Conservation (phyloP, 2,113 vertebrate genomes). For the Terrapene triunguis region DNA sequence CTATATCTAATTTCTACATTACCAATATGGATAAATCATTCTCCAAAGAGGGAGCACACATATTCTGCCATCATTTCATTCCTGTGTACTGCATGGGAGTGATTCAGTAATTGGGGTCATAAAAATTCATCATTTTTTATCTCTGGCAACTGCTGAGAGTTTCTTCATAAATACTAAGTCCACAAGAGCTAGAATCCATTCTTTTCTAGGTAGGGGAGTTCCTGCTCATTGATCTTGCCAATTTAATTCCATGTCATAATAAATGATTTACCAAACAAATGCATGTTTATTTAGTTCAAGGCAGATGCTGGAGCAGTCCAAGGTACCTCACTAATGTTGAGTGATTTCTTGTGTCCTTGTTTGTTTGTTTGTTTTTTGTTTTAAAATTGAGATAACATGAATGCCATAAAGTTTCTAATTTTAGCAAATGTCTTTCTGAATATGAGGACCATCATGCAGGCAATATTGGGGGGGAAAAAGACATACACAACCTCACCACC, state of each 20-base stretch:
- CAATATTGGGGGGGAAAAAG: neutral
- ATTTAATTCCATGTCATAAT: neutral
- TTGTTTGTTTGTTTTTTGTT: neutral
- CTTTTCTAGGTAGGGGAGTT: accelerated
- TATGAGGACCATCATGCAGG: neutral
- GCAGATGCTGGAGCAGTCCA: neutral
- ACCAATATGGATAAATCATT: neutral
- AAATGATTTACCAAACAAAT: neutral
- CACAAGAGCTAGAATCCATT: neutral
- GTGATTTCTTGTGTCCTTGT: no score
- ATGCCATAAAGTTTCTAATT: neutral
- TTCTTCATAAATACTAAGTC: slow-evolving; percentile 26
- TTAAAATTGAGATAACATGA: neutral
- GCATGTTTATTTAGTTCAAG: neutral
- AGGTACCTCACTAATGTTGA: neutral
- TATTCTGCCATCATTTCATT: slow-evolving; percentile 50
- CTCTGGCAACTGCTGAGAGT: slow-evolving; percentile 19
- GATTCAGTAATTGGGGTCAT: slow-evolving; percentile 38
- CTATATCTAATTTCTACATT: neutral
- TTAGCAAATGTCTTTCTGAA: neutral
- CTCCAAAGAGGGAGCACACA: neutral
- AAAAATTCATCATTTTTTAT: slow-evolving; percentile 55
- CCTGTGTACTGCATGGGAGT: slow-evolving; percentile 26
- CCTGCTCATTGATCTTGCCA: neutral
- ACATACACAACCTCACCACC: neutral